These are phyloP conservation scores for Calameuta idolon DNA, from an alignment of 2,888 invertebrate species.

Conservation along the genomic window DNA sequence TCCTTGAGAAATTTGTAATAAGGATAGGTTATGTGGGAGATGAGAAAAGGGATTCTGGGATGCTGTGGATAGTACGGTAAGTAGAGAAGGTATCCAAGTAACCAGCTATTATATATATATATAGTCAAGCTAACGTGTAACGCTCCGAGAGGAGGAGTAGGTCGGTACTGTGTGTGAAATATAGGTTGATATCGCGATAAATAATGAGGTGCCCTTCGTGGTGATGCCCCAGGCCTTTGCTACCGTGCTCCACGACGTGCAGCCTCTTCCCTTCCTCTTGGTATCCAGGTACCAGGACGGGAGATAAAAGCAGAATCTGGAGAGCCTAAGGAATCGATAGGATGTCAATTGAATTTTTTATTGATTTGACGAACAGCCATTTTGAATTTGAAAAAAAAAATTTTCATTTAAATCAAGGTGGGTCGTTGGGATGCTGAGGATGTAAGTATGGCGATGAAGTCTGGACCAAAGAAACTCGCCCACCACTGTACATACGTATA, in stretches of 20 bases:
- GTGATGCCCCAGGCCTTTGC: conserved; percentile 60
- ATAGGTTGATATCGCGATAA: conserved; percentile 66
- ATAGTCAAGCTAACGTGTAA: too few species aligned
- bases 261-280: not conserved
- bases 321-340: not conserved
- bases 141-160: conserved; percentile 13
- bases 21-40: not conserved
- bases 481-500: not conserved
- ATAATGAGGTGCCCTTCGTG: conserved; percentile 63
- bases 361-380: not conserved
- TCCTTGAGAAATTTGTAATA: not conserved
- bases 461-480: conserved; percentile 12
- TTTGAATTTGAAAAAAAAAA: not conserved
- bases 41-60: conserved; percentile 3
- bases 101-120: not conserved
- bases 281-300: not conserved
- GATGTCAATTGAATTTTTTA: not conserved
- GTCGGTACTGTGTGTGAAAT: conserved; percentile 55
- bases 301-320: not conserved
- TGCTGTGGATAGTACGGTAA: not conserved
- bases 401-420: not conserved
- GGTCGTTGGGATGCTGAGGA: not conserved
- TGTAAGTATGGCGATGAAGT: not conserved
- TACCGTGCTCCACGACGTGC: conserved; percentile 50
- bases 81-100: not conserved